phyloP scores from a whole-genome alignment of 2,113 vertebrate species.

The Cinclus cinclus region DNA sequence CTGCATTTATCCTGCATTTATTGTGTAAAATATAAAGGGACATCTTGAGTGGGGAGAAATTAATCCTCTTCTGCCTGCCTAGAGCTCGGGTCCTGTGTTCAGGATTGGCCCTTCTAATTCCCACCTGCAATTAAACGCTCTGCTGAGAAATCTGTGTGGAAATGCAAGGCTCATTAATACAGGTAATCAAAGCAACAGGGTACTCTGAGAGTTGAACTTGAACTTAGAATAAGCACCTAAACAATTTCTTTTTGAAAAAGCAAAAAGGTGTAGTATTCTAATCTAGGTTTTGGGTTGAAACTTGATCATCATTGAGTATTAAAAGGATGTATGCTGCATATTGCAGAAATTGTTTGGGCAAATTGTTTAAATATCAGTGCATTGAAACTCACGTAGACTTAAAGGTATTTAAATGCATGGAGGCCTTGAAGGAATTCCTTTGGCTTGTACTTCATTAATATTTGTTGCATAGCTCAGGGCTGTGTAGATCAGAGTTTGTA shows the following conservation, averaged over 20 bases:
- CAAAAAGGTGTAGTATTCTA: background rate
- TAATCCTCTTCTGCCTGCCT: background rate
- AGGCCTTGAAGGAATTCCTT: background rate
- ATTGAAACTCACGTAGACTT: background rate
- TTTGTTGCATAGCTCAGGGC: background rate
- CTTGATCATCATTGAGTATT: background rate
- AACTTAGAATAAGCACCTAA: constrained; percentile 10
- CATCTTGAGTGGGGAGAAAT: background rate
- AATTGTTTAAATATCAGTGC: background rate
- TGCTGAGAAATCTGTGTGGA: background rate
- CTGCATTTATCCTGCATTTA: background rate
- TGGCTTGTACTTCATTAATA: background rate
- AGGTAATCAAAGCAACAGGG: background rate
- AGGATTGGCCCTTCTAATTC: background rate
- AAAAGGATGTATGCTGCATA: background rate
- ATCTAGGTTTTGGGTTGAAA: background rate
- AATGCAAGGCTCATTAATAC: background rate
- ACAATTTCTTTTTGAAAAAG: background rate
- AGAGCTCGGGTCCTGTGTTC: background rate
- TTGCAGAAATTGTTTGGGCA: background rate
- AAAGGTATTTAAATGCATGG: constrained; percentile 7
- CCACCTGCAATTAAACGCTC: background rate
- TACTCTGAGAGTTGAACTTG: constrained; percentile 19
- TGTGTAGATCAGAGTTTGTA: background rate
- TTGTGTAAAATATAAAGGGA: background rate